Percentiles rank a stretch among this genome's conserved stretches.
phyloP scores from a whole-genome alignment of 2,113 vertebrate genomes.

The Megaceryle torquata region DNA sequence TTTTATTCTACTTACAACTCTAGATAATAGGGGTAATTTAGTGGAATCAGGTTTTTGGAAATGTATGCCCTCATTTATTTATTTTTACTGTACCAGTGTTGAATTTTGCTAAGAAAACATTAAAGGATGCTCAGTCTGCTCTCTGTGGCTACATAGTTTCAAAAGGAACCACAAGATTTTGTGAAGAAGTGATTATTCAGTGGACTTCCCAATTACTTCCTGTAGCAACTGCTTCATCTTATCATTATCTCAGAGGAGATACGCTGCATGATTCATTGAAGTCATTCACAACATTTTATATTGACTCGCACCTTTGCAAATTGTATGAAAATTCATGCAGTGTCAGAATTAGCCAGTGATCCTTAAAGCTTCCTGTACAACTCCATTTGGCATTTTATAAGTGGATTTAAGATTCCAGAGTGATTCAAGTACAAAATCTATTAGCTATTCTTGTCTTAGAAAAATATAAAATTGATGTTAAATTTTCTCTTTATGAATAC shows the following conservation, averaged over 20 bases:
- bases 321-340: constrained; percentile 57
- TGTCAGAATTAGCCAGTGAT: constrained; percentile 41
- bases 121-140: not conserved
- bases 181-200: not conserved
- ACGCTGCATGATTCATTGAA: not conserved
- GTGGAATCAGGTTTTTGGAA: not conserved
- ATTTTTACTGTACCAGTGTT: not conserved
- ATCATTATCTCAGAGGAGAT: not conserved
- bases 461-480: not conserved
- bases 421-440: not conserved
- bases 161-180: not conserved
- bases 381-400: constrained; percentile 19
- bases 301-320: constrained; percentile 14
- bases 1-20: not conserved
- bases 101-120: not conserved
- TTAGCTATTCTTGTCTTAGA: not conserved
- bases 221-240: not conserved
- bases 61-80: not conserved
- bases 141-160: not conserved
- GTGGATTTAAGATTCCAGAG: constrained; percentile 13
- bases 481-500: not conserved
- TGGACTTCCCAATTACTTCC: not conserved
- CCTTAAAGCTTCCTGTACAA: not conserved
- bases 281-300: constrained; percentile 30
- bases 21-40: not conserved